Evolutionary conservation across 2,797 vertebrate species (phyloP).

Genomic region (Argentina silus): DNA sequence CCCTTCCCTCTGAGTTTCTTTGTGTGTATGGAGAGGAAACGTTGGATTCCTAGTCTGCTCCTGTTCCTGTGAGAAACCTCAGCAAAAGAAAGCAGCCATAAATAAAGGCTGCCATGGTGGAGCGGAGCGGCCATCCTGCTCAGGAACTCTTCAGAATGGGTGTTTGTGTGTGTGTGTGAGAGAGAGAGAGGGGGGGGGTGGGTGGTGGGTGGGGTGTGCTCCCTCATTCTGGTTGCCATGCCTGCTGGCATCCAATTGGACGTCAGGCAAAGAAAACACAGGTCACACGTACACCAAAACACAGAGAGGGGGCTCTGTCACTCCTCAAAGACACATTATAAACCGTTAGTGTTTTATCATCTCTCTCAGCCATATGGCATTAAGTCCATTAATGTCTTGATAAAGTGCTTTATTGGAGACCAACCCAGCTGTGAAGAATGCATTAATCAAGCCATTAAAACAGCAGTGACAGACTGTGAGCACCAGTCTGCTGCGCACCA

Average conservation of each 20-base stretch:
- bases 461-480: conserved; percentile 29
- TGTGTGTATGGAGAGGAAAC: conserved; percentile 70
- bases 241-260: conserved; percentile 35
- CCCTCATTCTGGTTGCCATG: conserved; percentile 35
- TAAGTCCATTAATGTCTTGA: conserved; percentile 27
- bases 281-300: conserved; percentile 31
- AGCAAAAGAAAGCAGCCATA: conserved; percentile 76
- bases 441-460: conserved; percentile 33
- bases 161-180: conserved; percentile 20
- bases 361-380: conserved; percentile 15
- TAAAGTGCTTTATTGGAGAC: conserved; percentile 21
- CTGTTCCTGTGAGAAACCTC: conserved; percentile 79
- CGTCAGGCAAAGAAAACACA: conserved; percentile 43
- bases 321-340: conserved; percentile 7
- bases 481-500: no score
- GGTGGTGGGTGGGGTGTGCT: background rate
- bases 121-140: conserved; percentile 48
- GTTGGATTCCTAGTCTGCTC: conserved; percentile 69
- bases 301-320: conserved; percentile 17
- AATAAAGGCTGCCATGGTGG: conserved; percentile 68
- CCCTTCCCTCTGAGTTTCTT: conserved; percentile 37
- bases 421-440: background rate
- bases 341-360: conserved; percentile 9
- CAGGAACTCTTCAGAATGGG: conserved; percentile 32
- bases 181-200: background rate